phyloP scores from a whole-genome alignment of 2,888 invertebrate genomes.

The Mesorhabditis spiculigera region DNA sequence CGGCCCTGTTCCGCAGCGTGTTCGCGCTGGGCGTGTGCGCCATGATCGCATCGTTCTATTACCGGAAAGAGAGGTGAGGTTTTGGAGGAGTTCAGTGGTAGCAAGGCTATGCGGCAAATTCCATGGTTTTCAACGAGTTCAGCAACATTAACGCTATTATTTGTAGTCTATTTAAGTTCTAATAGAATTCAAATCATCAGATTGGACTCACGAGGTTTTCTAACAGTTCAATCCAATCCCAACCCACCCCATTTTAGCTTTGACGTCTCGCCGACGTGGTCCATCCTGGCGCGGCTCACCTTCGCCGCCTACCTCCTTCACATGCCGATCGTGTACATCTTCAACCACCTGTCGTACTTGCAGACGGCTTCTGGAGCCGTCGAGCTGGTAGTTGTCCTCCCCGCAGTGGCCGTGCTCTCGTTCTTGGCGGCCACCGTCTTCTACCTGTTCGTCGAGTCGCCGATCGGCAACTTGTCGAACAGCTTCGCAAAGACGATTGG shows the following conservation, averaged over 20 bases:
- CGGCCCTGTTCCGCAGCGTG: conserved; percentile 49
- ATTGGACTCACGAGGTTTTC: neutral
- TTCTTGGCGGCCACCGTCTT: conserved; percentile 46
- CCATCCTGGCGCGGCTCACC: conserved; percentile 46
- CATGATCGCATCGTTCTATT: conserved; percentile 39
- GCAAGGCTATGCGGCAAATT: too few species aligned
- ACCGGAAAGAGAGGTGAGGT: conserved; percentile 26
- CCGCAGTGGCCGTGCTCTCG: conserved; percentile 41
- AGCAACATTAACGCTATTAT: too few species aligned
- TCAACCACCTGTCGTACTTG: conserved; percentile 46
- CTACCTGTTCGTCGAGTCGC: conserved; percentile 50
- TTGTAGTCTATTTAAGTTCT: too few species aligned
- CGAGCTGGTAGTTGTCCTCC: conserved; percentile 43
- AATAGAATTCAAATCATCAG: too few species aligned
- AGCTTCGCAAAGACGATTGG: neutral
- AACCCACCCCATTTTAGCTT: conserved; percentile 22
- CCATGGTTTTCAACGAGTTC: too few species aligned
- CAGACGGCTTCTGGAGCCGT: conserved; percentile 43
- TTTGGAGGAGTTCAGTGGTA: too few species aligned
- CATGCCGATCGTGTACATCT: conserved; percentile 55
- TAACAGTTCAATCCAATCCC: neutral
- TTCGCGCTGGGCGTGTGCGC: conserved; percentile 44
- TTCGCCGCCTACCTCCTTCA: conserved; percentile 53
- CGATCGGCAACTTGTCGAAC: conserved; percentile 24
- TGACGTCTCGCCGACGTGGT: conserved; percentile 30